phyloP scores from a whole-genome alignment of 2,888 invertebrate species.

The Macrosiphum euphorbiae region DNA sequence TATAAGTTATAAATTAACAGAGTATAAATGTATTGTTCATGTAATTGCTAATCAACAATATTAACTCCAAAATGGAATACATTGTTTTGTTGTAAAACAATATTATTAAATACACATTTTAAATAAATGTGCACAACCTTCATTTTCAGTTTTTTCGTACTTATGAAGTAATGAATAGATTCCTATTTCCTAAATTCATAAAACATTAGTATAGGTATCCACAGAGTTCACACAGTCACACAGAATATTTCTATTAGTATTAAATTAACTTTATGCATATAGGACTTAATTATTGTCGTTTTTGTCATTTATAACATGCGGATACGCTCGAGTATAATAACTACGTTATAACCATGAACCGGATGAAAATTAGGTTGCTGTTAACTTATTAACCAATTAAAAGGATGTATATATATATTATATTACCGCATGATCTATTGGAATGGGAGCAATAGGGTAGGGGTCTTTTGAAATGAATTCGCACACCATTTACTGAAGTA shows the following conservation, averaged over 20 bases:
- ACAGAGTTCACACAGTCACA: neutral
- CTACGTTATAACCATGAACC: slow-evolving; percentile 32
- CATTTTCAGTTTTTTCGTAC: neutral
- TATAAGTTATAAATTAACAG: neutral
- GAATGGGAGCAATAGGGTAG: slow-evolving; percentile 33
- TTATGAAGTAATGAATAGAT: neutral
- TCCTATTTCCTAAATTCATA: neutral
- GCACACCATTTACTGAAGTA: slow-evolving; percentile 61
- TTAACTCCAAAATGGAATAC: neutral
- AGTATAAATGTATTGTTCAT: neutral
- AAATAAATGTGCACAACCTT: neutral
- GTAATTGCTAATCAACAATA: neutral
- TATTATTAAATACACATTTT: neutral
- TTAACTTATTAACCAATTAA: slow-evolving; percentile 53
- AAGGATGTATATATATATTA: slow-evolving; percentile 24
- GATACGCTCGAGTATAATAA: slow-evolving; percentile 1
- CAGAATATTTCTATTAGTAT: neutral
- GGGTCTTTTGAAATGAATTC: slow-evolving; percentile 52
- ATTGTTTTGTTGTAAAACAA: neutral
- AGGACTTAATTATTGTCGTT: slow-evolving; percentile 23
- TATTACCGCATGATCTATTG: neutral
- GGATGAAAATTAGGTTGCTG: slow-evolving; percentile 36
- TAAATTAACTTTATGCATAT: neutral
- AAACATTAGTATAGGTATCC: neutral
- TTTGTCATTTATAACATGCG: neutral